Evolutionary conservation across 2,113 vertebrate species (phyloP).

Genomic region (Oreamnos americanus): DNA sequence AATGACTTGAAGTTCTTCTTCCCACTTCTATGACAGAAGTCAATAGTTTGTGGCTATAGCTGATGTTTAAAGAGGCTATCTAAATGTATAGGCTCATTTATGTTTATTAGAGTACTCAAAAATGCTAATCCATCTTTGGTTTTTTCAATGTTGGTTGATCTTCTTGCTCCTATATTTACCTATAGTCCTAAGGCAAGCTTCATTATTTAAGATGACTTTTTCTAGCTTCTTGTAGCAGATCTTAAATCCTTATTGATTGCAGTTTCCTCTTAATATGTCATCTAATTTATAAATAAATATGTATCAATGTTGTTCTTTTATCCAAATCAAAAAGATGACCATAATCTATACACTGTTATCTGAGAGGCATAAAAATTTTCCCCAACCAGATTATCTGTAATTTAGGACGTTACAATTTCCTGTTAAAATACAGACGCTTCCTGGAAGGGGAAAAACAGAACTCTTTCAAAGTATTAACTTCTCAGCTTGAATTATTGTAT

Average conservation of each 20-base stretch:
- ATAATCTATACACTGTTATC: neutral
- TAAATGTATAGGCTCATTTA: neutral
- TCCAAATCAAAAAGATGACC: neutral
- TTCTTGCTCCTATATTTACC: neutral
- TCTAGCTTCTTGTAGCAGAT: neutral
- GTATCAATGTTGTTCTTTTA: neutral
- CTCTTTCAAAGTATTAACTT: neutral
- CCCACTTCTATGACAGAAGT: neutral
- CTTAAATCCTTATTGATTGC: neutral
- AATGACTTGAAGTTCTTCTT: neutral
- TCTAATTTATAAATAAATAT: neutral
- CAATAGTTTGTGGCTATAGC: neutral
- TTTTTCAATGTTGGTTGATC: neutral
- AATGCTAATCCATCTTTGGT: neutral
- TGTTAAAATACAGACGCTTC: neutral
- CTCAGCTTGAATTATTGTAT: neutral
- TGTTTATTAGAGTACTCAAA: neutral
- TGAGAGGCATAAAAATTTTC: neutral
- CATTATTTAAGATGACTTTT: neutral
- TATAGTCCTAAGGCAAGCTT: neutral
- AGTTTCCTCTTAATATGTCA: neutral
- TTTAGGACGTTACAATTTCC: neutral
- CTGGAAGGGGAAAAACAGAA: neutral
- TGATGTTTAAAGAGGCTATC: neutral
- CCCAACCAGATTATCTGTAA: neutral